phyloP scores from a whole-genome alignment of 2,888 invertebrate species.

The Mylabris sibirica region DNA sequence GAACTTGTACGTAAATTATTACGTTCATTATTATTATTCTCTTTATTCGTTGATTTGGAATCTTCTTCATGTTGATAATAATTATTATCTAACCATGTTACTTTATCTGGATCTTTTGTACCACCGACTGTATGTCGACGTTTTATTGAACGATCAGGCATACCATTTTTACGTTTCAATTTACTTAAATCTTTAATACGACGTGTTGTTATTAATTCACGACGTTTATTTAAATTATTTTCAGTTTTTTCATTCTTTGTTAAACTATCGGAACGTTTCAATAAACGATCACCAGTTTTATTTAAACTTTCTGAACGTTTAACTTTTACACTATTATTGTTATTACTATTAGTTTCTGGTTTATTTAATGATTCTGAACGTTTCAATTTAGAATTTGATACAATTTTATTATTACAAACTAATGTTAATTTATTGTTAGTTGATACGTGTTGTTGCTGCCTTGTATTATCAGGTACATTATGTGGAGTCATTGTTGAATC shows the following conservation, averaged over 20 bases:
- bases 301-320: slow-evolving; percentile 71
- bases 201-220: slow-evolving; percentile 64
- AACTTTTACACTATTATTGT: slow-evolving; percentile 61
- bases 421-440: slow-evolving; percentile 44
- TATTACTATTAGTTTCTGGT: slow-evolving; percentile 62
- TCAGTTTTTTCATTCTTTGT: slow-evolving; percentile 80
- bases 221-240: slow-evolving; percentile 78
- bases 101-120: slow-evolving; percentile 83
- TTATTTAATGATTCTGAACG: slow-evolving; percentile 72
- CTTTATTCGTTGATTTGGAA: slow-evolving; percentile 50
- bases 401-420: slow-evolving; percentile 34
- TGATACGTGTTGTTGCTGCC: slow-evolving; percentile 47
- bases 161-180: slow-evolving; percentile 77
- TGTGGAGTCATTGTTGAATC: slow-evolving; percentile 54
- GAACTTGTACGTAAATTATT: slow-evolving; percentile 69
- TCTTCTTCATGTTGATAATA: slow-evolving; percentile 61
- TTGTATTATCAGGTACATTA: slow-evolving; percentile 57
- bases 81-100: slow-evolving; percentile 66
- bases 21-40: slow-evolving; percentile 61
- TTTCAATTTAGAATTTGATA: slow-evolving; percentile 60
- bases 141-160: slow-evolving; percentile 84
- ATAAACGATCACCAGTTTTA: slow-evolving; percentile 61
- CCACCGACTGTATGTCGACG: slow-evolving; percentile 92
- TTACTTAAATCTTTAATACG: slow-evolving; percentile 67
- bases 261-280: slow-evolving; percentile 70